These are phyloP conservation scores for Vulpes vulpes DNA, from an alignment of 2,113 vertebrate genomes.

Conservation along the genomic window DNA sequence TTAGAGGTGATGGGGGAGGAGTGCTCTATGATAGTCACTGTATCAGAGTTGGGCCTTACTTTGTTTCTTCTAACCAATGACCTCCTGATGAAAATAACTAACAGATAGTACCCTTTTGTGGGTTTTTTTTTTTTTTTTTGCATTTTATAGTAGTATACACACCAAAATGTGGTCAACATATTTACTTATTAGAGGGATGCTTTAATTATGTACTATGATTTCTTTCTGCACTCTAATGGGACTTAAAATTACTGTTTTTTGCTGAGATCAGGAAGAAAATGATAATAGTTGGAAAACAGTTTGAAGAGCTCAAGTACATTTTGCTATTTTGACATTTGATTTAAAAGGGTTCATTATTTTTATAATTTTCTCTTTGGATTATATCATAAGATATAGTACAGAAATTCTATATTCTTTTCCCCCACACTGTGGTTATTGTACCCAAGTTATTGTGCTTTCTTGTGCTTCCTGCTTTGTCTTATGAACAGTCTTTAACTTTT, in stretches of 20 bases:
- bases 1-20: not conserved
- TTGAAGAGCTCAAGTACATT: not conserved
- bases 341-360: not conserved
- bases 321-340: not conserved
- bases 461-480: not conserved
- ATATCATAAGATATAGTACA: not conserved
- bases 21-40: not conserved
- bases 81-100: not conserved
- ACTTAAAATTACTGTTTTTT: not conserved
- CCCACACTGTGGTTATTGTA: not conserved
- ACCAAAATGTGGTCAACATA: not conserved
- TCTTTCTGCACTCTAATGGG: not conserved
- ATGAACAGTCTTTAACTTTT: not conserved
- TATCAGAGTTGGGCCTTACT: not conserved
- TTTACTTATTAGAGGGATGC: not conserved
- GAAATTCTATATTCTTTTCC: not conserved
- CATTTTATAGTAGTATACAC: not conserved
- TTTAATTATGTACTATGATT: not conserved
- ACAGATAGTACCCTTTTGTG: not conserved
- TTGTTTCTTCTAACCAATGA: not conserved
- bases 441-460: not conserved
- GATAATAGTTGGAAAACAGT: not conserved
- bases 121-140: not conserved
- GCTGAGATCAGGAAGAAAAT: not conserved
- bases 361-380: not conserved